These are phyloP conservation scores for Papilio elwesi DNA, from an alignment of 2,888 invertebrate species.

Conservation along the genomic window DNA sequence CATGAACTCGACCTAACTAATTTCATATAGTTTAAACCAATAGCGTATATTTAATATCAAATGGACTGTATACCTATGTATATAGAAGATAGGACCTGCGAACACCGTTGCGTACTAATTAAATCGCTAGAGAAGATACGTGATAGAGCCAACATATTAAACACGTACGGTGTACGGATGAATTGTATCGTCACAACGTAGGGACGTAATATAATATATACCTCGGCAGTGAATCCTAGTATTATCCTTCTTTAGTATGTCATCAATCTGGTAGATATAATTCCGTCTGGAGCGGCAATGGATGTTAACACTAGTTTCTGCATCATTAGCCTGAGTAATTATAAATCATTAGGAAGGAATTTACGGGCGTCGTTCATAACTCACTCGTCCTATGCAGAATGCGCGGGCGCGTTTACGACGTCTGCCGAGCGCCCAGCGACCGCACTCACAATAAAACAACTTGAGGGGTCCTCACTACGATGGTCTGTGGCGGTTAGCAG, in stretches of 20 bases:
- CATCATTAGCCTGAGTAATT: slow-evolving; percentile 32
- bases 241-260: background rate
- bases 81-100: too few relatives aligned
- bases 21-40: too few relatives aligned
- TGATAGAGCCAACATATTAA: too few relatives aligned
- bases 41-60: too few relatives aligned
- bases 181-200: too few relatives aligned
- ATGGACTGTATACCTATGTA: too few relatives aligned
- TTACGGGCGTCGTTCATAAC: slow-evolving; percentile 17
- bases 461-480: slow-evolving; percentile 19
- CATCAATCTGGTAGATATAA: background rate
- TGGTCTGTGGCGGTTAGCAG: slow-evolving; percentile 2
- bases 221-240: background rate
- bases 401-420: slow-evolving; percentile 36
- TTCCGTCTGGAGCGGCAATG: background rate
- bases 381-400: slow-evolving; percentile 35
- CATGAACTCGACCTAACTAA: too few relatives aligned
- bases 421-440: slow-evolving; percentile 10
- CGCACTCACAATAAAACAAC: slow-evolving; percentile 34
- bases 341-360: slow-evolving; percentile 34
- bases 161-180: too few relatives aligned
- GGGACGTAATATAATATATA: too few relatives aligned
- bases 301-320: background rate
- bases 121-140: too few relatives aligned
- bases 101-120: too few relatives aligned